Evolutionary conservation across 2,797 vertebrate species (phyloP).

Genomic region (Hyperoplus immaculatus): DNA sequence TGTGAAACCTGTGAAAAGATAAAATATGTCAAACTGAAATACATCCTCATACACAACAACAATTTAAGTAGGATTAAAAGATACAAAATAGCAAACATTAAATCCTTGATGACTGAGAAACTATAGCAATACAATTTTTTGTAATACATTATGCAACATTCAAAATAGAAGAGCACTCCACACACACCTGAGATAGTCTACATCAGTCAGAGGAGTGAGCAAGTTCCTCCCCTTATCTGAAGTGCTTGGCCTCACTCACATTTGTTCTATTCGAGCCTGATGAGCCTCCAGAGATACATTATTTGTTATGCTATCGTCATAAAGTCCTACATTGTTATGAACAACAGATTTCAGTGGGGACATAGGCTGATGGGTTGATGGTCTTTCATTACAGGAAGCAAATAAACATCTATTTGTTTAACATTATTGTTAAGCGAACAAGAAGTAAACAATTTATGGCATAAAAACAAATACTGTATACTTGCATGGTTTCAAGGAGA

Average conservation of each 20-base stretch:
- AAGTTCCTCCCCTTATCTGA: constrained; percentile 6
- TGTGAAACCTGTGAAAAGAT: constrained; percentile 31
- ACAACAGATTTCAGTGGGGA: constrained; percentile 33
- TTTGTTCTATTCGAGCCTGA: constrained; percentile 16
- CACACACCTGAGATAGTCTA: constrained; percentile 35
- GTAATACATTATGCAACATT: not conserved
- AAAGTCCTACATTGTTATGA: constrained; percentile 52
- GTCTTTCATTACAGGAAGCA: not conserved
- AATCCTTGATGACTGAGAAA: not conserved
- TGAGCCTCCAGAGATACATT: constrained; percentile 62
- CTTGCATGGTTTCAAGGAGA: not conserved
- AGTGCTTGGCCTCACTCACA: not conserved
- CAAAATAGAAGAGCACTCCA: not conserved
- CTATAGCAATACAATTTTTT: too few relatives aligned
- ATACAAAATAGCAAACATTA: not conserved
- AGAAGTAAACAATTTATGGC: not conserved
- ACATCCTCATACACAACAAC: not conserved
- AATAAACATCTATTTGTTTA: not conserved
- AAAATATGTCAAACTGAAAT: not conserved
- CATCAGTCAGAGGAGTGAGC: not conserved
- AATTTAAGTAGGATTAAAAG: not conserved
- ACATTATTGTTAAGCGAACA: not conserved
- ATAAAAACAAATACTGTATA: not conserved
- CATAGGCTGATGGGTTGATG: not conserved
- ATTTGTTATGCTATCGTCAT: constrained; percentile 50